A percentile compares a stretch with the other conserved stretches of the same genome.
Evolutionary conservation across 2,888 invertebrate genomes (phyloP).

Genomic region (Julus scanicus): DNA sequence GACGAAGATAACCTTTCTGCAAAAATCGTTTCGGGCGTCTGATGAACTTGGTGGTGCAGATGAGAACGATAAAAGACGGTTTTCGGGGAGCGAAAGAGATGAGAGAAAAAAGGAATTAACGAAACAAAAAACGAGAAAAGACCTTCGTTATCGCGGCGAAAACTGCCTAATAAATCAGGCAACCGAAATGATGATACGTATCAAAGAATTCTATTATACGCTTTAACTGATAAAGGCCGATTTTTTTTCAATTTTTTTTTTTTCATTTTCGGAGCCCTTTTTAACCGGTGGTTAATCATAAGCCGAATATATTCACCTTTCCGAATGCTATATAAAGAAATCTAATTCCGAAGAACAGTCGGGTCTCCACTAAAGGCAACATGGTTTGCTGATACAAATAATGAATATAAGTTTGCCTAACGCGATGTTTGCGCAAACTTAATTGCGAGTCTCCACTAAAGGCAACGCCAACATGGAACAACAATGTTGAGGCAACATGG

Average conservation of each 20-base stretch:
- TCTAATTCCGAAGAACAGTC: no score
- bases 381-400: no score
- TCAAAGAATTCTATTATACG: constrained; percentile 33
- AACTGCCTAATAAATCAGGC: constrained; percentile 49
- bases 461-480: no score
- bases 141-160: background rate
- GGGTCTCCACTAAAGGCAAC: no score
- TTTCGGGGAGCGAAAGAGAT: constrained; percentile 10
- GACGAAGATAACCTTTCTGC: constrained; percentile 11
- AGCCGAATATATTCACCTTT: background rate
- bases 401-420: no score
- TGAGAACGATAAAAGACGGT: background rate
- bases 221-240: constrained; percentile 10
- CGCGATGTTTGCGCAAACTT: no score
- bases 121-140: constrained; percentile 43
- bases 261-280: background rate
- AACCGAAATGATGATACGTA: constrained; percentile 26
- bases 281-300: background rate
- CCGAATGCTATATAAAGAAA: background rate
- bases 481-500: no score
- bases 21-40: constrained; percentile 10
- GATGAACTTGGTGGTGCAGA: constrained; percentile 19
- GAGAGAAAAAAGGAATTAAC: background rate
- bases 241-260: background rate
- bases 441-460: no score